Base-by-base conservation (phyloP, 2,797 vertebrate genomes). In the Myioborus miniatus region DNA sequence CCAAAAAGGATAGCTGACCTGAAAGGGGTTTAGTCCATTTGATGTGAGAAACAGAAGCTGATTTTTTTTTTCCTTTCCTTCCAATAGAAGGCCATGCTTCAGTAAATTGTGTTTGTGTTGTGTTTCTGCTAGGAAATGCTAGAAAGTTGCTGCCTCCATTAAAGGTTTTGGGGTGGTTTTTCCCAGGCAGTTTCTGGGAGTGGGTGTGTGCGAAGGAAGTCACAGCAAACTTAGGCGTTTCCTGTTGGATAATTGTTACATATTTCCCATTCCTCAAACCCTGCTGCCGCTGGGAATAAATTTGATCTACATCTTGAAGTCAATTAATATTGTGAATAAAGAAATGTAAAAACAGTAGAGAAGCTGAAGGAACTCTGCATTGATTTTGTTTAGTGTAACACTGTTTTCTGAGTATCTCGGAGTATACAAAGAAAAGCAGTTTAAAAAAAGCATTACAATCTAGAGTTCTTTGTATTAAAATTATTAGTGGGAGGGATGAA, bases 201-300 rank as follows among this genome's bases (percentile, higher is more conserved):
- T 93, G 95, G 91, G 64, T 95, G 87, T 96, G 87, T 95, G 95
- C 55, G 64, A 96, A 97, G 96, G 97, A 97, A 97, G 87, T 97
- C 87, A 44, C 95, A 70, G 83, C 84, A 97, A 89, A 93, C 94
- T 91, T 94, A 84, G 72, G 77, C 76, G 27, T 97, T 98, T 98
- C 97, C 97, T 98, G 96, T 96, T 97, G 87, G 69, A 91, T 97
- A 96, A 93, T 94, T 94, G 95, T 88, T 94, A 74, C 83, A 90
- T 95, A 91, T 93, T 97, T 97, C 72, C 92, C 94, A 82, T 95
- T 97, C 92, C 84, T 96, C 83, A 92, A 82, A 77, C 23, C 18
- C 68, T 62, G 58, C 37, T 85, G 83, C 83, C 15, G 52, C 55
- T 60, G 83, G 83, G 77, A 95, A 86, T 59, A 76, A 79, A 87